Evolutionary conservation across 2,797 vertebrate species (phyloP).

Genomic region (Sebastes flavidus): DNA sequence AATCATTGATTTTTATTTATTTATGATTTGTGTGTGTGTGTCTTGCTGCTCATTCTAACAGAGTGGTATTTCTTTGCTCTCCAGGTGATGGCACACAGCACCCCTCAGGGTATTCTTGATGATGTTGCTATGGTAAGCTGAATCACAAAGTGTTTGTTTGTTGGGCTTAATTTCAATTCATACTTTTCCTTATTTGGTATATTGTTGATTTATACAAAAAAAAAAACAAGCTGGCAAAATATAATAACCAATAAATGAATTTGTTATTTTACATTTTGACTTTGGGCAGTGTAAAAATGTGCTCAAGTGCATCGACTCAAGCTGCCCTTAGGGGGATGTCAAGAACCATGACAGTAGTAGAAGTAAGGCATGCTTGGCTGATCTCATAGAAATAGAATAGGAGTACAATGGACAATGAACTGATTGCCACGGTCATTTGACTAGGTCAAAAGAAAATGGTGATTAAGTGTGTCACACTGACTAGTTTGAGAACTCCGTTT

Average conservation of each 20-base stretch:
- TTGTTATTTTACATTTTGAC: background rate
- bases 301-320: background rate
- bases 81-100: slow-evolving; percentile 99
- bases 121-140: slow-evolving; percentile 97
- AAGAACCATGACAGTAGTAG: background rate
- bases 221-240: background rate
- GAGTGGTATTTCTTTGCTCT: slow-evolving; percentile 20
- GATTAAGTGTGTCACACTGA: no score
- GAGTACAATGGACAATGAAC: no score
- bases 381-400: no score
- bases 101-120: slow-evolving; percentile 97
- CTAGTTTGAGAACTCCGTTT: no score
- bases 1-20: background rate
- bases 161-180: background rate
- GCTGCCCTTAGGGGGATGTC: background rate
- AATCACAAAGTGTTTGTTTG: background rate
- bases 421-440: no score
- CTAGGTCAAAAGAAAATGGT: no score
- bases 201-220: background rate
- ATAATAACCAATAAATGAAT: background rate
- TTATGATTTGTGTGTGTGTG: background rate
- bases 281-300: background rate
- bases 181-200: background rate
- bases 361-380: background rate
- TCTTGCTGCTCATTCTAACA: background rate